Base-by-base conservation (phyloP, 2,888 invertebrate species). In the Invenusta paracnida region DNA sequence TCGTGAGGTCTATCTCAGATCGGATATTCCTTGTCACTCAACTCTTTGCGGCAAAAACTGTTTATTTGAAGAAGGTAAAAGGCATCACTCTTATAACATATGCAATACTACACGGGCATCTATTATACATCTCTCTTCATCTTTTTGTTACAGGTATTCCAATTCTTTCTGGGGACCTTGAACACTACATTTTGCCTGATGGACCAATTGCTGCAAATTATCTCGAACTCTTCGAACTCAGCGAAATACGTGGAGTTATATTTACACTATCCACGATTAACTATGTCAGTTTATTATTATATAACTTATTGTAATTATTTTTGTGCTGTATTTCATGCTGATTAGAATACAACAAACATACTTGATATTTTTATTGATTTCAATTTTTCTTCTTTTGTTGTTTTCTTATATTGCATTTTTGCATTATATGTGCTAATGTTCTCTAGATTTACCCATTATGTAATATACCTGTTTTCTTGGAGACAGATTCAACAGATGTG, bases 181-280 rank as follows among this genome's bases (percentile, higher is more conserved):
- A 89, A 1, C 90, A 91, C 87, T 91, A 91, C 87, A 85, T 90
- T 0, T 87, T 91, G 0, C 91, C 91, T 1, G 90, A 90, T 84
- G 88, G 89, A 28, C 89, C 89, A 73, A 87, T 89, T 13, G 89
- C 90, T 27, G 88, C 88, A 84, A 89, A 90, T 81, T 91, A 89
- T 87, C 87, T 91, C 83, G 91, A 91, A 87, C 88, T 91, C 17
- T 88, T 91, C 48, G 90, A 91, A 86, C 87, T 89, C 30, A 88
- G 89, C 1, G 89, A 90, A 79, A 87, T 91, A 17, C 88, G 87
- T 79, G 91, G 90, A 23, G 88, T 91, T 27, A 88, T 91, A 25
- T 89, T 91, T 86, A 88, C 90, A 30, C 90, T 91, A 87, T 90
- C 91, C 13, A 89, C 89, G 48, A 88, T 88, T 13, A 87, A 89